Conservation (phyloP, 1,140 invertebrate species). For the Lepidurus couesii region DNA sequence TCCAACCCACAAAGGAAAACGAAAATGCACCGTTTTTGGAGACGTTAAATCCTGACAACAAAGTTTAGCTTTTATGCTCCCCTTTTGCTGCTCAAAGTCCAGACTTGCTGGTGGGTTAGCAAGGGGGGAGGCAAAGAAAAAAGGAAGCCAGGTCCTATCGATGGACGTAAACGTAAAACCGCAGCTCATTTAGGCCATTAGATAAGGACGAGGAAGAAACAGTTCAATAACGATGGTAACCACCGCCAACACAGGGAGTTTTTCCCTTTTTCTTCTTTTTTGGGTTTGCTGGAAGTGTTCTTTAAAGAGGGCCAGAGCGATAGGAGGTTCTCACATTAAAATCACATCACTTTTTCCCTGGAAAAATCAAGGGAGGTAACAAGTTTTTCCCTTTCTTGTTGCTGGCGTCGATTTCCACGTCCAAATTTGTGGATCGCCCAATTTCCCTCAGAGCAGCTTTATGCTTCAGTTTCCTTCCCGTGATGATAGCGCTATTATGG, state of each 20-base stretch:
- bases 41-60: not conserved
- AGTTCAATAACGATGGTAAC: not conserved
- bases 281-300: not conserved
- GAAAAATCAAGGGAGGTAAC: not conserved
- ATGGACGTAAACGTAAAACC: slow-evolving; percentile 8
- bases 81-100: not conserved
- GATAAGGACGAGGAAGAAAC: not conserved
- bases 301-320: not conserved
- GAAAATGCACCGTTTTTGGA: not conserved
- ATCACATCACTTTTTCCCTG: not conserved
- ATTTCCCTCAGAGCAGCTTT: not conserved
- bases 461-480: not conserved
- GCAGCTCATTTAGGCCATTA: not conserved
- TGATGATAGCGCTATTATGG: slow-evolving; percentile 5
- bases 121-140: not conserved
- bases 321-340: slow-evolving; percentile 9
- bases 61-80: too few species aligned
- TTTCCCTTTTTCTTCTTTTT: not conserved
- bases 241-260: not conserved
- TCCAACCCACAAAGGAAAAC: slow-evolving; percentile 1
- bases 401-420: not conserved
- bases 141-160: not conserved
- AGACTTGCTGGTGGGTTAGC: not conserved
- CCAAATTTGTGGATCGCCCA: not conserved
- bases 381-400: not conserved